Conservation (phyloP, 1,140 invertebrate genomes). For the Araneus ventricosus region DNA sequence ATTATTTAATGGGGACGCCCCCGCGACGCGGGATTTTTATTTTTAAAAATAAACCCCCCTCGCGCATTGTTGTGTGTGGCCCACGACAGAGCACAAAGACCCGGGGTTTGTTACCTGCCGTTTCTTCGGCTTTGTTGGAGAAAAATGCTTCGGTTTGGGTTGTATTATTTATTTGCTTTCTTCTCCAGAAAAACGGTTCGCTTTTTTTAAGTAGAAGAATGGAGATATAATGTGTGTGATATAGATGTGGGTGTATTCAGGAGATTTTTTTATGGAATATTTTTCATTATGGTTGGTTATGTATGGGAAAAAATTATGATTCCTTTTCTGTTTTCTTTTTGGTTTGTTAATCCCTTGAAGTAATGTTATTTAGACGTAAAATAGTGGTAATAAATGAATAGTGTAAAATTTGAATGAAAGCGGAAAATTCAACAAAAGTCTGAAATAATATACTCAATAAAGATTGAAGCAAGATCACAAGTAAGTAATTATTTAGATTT, state of each 20-base stretch:
- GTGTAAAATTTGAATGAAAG: too few species aligned
- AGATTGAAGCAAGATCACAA: too few species aligned
- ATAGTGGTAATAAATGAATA: too few species aligned
- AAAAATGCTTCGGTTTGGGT: background rate
- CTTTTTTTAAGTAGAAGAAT: background rate
- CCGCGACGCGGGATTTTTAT: background rate
- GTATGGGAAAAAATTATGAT: too few species aligned
- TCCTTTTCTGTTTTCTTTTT: too few species aligned
- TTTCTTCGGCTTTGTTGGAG: background rate
- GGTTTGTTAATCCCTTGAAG: too few species aligned
- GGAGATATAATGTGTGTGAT: background rate
- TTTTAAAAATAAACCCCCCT: background rate
- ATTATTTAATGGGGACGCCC: slow-evolving; percentile 40
- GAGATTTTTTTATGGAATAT: background rate
- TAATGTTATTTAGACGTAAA: too few species aligned
- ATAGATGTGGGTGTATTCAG: background rate
- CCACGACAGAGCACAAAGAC: background rate
- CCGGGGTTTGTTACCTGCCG: background rate
- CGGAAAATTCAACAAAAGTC: too few species aligned
- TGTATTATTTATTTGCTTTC: background rate
- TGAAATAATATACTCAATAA: too few species aligned
- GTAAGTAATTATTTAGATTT: too few species aligned
- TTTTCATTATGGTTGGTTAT: background rate
- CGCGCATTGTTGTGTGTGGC: background rate
- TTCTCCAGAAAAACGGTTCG: too few species aligned